Evolutionary conservation across 2,113 vertebrate genomes (phyloP).

Genomic region (Microcebus tavaratra): DNA sequence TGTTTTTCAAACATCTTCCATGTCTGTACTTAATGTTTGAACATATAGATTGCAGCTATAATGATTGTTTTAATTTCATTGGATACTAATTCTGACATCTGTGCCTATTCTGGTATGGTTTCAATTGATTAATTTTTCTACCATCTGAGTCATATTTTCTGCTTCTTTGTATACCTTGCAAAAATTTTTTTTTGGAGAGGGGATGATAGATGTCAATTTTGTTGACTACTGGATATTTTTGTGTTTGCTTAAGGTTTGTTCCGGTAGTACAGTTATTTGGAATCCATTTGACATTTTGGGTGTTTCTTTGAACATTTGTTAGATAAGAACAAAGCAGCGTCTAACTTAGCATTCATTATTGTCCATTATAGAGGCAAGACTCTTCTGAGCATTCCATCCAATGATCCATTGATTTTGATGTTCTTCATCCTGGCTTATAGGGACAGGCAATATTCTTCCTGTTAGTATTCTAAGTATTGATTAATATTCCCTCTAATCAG

Average conservation of each 20-base stretch:
- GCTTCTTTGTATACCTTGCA: background rate
- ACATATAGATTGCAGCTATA: background rate
- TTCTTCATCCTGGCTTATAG: background rate
- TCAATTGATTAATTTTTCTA: background rate
- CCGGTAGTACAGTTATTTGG: background rate
- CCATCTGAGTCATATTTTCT: background rate
- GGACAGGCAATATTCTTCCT: background rate
- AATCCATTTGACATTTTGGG: background rate
- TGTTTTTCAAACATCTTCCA: background rate
- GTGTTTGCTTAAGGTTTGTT: background rate
- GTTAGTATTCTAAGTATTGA: background rate
- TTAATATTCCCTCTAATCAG: background rate
- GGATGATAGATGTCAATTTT: background rate
- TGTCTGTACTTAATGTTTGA: background rate
- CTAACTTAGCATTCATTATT: background rate
- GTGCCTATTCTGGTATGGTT: background rate
- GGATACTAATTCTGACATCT: background rate
- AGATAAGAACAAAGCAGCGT: background rate
- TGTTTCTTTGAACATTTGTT: background rate
- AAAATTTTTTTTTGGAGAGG: background rate
- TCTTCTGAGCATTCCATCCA: background rate
- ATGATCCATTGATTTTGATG: background rate
- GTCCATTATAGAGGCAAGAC: background rate
- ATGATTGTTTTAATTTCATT: background rate
- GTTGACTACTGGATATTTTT: background rate